These are phyloP conservation scores for Diloba caeruleocephala DNA, from an alignment of 2,888 invertebrate species.

Conservation along the genomic window DNA sequence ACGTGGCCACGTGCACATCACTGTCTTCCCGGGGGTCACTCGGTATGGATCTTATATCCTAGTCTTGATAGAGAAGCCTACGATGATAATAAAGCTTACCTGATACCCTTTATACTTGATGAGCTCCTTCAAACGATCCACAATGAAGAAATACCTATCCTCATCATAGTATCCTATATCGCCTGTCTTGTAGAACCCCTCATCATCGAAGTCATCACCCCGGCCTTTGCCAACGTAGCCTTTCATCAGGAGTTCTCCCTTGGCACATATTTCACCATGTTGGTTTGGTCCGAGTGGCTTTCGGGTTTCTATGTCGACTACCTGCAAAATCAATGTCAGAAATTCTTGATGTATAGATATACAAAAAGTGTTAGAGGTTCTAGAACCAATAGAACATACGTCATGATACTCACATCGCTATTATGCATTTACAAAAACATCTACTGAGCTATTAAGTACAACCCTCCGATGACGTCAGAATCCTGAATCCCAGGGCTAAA, in stretches of 20 bases:
- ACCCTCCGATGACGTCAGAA: no score
- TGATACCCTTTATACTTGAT: conserved; percentile 82
- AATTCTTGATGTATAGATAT: no score
- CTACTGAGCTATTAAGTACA: no score
- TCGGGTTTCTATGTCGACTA: conserved; percentile 90
- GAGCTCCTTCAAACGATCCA: conserved; percentile 78
- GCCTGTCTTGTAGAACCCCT: conserved; percentile 93
- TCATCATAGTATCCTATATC: conserved; percentile 81
- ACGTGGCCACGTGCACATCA: no score
- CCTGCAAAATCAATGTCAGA: conserved; percentile 57
- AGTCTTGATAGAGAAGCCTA: no score
- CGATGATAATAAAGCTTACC: conserved; percentile 54
- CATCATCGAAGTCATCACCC: conserved; percentile 92
- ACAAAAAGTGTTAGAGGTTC: no score
- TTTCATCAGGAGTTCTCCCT: conserved; percentile 93
- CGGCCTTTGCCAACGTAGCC: conserved; percentile 90
- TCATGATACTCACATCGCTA: no score
- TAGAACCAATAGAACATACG: no score
- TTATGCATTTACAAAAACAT: no score
- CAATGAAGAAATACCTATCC: conserved; percentile 71
- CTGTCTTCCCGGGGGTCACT: no score
- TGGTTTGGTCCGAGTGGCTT: conserved; percentile 90
- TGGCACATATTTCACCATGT: conserved; percentile 94
- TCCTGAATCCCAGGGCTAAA: no score
- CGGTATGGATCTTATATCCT: no score